phyloP scores from a whole-genome alignment of 2,888 invertebrate species.

The Acronicta leporina region DNA sequence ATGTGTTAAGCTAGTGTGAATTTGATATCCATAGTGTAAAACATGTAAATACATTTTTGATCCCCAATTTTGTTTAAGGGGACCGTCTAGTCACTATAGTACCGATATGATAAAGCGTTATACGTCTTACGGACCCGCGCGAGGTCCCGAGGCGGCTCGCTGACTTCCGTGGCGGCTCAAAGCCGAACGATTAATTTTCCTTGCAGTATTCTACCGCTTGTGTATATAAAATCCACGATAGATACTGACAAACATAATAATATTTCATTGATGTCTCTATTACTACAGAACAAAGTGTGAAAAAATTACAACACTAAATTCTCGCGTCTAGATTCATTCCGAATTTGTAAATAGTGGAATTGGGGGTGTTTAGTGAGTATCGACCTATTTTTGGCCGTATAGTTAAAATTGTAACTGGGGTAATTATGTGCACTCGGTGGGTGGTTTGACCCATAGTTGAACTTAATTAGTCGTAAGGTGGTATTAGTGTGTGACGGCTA shows the following conservation, averaged over 20 bases:
- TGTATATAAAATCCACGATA: constrained; percentile 71
- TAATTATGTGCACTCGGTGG: constrained; percentile 68
- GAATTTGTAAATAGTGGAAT: constrained; percentile 70
- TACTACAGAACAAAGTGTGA: constrained; percentile 40
- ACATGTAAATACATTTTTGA: constrained; percentile 76
- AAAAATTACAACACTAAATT: constrained; percentile 31
- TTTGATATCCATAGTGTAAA: constrained; percentile 78
- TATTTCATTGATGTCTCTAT: constrained; percentile 42
- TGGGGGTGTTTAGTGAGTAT: constrained; percentile 67
- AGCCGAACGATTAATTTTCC: constrained; percentile 63
- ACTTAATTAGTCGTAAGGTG: constrained; percentile 78
- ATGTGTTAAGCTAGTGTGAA: constrained; percentile 80
- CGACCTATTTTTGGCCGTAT: constrained; percentile 63
- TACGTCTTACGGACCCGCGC: constrained; percentile 46
- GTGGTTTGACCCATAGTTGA: constrained; percentile 69
- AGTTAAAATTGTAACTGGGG: constrained; percentile 77
- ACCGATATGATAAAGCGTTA: constrained; percentile 66
- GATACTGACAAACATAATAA: constrained; percentile 43
- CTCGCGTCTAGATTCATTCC: constrained; percentile 59
- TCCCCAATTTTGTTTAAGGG: constrained; percentile 69
- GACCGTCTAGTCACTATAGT: constrained; percentile 84
- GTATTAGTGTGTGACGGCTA: constrained; percentile 62
- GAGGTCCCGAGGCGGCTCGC: constrained; percentile 37
- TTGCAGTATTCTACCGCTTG: constrained; percentile 76
- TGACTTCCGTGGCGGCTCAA: constrained; percentile 60